These are phyloP conservation scores for Leptodactylus fuscus DNA, from an alignment of 2,113 vertebrate species.

Conservation along the genomic window DNA sequence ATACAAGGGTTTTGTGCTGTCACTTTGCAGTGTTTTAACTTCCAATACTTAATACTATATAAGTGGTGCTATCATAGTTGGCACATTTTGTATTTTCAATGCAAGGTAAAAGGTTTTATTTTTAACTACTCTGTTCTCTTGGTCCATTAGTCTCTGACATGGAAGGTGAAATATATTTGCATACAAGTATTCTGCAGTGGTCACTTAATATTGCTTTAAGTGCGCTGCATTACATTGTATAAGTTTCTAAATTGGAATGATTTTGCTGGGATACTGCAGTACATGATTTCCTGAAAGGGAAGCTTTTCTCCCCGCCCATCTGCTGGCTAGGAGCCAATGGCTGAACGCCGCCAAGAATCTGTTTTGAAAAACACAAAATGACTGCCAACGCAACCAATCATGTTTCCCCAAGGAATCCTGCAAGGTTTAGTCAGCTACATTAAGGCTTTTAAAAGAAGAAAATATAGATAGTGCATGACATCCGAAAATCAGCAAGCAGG, in stretches of 20 bases:
- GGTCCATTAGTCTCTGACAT: constrained; percentile 12
- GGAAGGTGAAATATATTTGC: constrained; percentile 32
- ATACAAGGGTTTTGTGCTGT: neutral
- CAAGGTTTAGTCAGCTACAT: constrained; percentile 58
- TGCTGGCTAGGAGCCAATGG: constrained; percentile 42
- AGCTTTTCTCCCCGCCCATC: neutral
- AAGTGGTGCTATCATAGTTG: neutral
- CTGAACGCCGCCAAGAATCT: constrained; percentile 66
- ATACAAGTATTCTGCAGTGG: neutral
- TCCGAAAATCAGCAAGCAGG: constrained; percentile 32
- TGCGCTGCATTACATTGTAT: constrained; percentile 16
- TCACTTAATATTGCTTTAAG: constrained; percentile 30
- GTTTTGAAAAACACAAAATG: constrained; percentile 49
- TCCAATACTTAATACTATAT: neutral
- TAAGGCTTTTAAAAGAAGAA: constrained; percentile 50
- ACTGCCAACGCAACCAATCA: constrained; percentile 63
- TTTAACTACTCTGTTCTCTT: neutral
- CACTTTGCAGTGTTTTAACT: neutral
- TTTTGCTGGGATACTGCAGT: neutral
- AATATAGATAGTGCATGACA: constrained; percentile 20
- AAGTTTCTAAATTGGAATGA: constrained; percentile 52
- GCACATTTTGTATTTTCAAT: constrained; percentile 14
- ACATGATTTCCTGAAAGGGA: constrained; percentile 61
- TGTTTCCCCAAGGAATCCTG: constrained; percentile 63
- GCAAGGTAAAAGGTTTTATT: constrained; percentile 14